Conservation (phyloP, 2,113 vertebrate genomes). For the Halichoeres trimaculatus region DNA sequence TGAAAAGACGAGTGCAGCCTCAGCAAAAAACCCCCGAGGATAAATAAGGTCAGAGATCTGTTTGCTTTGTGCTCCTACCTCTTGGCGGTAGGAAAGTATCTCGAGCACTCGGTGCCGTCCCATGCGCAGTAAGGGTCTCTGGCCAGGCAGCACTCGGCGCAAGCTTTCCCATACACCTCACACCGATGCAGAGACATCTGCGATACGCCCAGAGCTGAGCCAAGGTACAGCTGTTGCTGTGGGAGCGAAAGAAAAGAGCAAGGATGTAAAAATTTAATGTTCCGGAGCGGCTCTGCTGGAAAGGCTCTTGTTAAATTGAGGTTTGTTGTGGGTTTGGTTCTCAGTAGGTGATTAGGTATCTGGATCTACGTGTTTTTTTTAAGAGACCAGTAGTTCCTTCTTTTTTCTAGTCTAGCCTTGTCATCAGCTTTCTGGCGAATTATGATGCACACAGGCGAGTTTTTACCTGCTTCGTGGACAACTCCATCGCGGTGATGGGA, state of each 20-base stretch:
- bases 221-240: conserved; percentile 98
- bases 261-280: conserved; percentile 35
- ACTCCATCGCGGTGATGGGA: conserved; percentile 94
- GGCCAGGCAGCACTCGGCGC: conserved; percentile 97
- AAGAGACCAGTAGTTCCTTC: conserved; percentile 11
- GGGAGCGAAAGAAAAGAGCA: conserved; percentile 55
- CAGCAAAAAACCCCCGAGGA: conserved; percentile 26
- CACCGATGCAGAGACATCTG: conserved; percentile 97
- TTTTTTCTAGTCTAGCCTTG: conserved; percentile 4
- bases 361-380: conserved; percentile 24
- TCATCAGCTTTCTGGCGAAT: conserved; percentile 37
- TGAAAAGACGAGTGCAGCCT: conserved; percentile 7
- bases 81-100: conserved; percentile 97
- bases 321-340: conserved; percentile 35
- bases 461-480: conserved; percentile 96
- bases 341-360: conserved; percentile 26
- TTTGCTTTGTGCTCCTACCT: conserved; percentile 82
- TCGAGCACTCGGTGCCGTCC: conserved; percentile 95
- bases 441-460: conserved; percentile 19
- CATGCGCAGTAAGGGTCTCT: conserved; percentile 98
- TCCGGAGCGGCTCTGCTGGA: conserved; percentile 33
- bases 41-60: conserved; percentile 45
- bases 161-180: conserved; percentile 95
- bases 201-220: conserved; percentile 90
- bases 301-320: conserved; percentile 2